A percentile compares a stretch with the other conserved stretches of the same genome.
Conservation (phyloP, 1,140 invertebrate genomes). For the Drosophila pseudoobscura region DNA sequence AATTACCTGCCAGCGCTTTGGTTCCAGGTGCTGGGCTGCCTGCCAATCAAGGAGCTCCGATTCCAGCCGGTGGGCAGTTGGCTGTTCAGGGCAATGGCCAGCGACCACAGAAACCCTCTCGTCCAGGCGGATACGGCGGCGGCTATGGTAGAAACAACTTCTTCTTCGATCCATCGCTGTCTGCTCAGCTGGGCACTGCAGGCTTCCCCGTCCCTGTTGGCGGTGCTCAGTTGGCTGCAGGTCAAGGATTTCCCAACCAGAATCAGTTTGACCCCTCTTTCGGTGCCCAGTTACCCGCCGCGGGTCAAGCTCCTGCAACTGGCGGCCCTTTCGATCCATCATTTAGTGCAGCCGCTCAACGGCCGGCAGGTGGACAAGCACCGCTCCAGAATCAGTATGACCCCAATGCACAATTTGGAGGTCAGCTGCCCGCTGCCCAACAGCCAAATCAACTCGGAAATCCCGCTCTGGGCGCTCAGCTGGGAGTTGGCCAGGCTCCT, state of each 20-base stretch:
- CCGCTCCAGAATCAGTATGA: slow-evolving; percentile 33
- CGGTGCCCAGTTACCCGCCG: slow-evolving; percentile 13
- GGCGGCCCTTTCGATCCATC: slow-evolving; percentile 18
- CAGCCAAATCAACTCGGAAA: background rate
- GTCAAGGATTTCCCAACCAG: slow-evolving; percentile 29
- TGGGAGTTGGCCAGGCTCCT: slow-evolving; percentile 17
- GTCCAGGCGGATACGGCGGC: slow-evolving; percentile 27
- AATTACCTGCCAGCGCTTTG: slow-evolving; percentile 39
- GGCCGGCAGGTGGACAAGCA: slow-evolving; percentile 2
- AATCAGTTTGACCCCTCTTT: slow-evolving; percentile 39
- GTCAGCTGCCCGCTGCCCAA: slow-evolving; percentile 4
- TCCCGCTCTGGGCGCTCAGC: slow-evolving; percentile 32
- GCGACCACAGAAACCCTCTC: slow-evolving; percentile 14
- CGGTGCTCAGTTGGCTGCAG: slow-evolving; percentile 7
- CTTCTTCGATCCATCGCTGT: slow-evolving; percentile 39
- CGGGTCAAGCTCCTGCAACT: slow-evolving; percentile 30
- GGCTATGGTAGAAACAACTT: slow-evolving; percentile 36
- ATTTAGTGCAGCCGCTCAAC: slow-evolving; percentile 17
- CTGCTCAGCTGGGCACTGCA: slow-evolving; percentile 35
- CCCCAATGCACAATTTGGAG: slow-evolving; percentile 14
- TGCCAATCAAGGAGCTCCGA: slow-evolving; percentile 17
- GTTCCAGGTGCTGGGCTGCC: slow-evolving; percentile 38
- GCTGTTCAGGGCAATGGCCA: slow-evolving; percentile 37
- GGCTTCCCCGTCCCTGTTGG: slow-evolving; percentile 17
- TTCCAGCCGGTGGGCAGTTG: slow-evolving; percentile 39